Base-by-base conservation (phyloP, 2,797 vertebrate genomes). In the Gallinago nigripennis region DNA sequence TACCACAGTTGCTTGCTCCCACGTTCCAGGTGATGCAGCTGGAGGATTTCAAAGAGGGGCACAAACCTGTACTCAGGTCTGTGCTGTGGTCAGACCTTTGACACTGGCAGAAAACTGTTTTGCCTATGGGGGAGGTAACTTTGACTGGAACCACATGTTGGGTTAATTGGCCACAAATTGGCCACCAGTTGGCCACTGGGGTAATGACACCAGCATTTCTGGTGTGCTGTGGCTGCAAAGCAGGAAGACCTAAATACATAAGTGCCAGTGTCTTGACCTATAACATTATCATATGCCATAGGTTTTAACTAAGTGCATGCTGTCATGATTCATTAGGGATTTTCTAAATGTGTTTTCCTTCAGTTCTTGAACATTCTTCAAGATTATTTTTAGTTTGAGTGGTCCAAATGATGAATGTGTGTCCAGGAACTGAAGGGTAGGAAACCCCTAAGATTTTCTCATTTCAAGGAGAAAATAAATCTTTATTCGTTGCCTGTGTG, bases 201-300 rank as follows among this genome's bases (percentile, higher is more conserved):
- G 37, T 11, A 39, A 39, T 39, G 37, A 39, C 28, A 81, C 64
- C 6, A 45, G 5, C 6, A 13, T 45, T 81, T 79, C 73, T 75
- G 11, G 8, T 58, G 7, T 68, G 7, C 12, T 1, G 0, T 1
- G 0, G 33, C 31, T 61, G 28, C 31, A 48, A 61, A 60, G 14
- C 20, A 5, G 17, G 53, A 75, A 78, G 35, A 76, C 5, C 9
- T 57, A 28, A 82, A 50, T 60, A 57, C 23, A 1, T 11, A 71
- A 45, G 8, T 16, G 15, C 4, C 50, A 16, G 7, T 6, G 14
- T 58, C 54, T 69, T 82, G 65, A 37, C 3, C 19, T 48, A 16
- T 41, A 48, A 43, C 11, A 3, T 23, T 66, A 78, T 9, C 1
- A 1, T 35, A 28, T 53, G 11, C 20, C 6, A 5, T 6, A 50